Base-by-base conservation (phyloP, 2,797 vertebrate genomes). In the Hozukius guyotensis region DNA sequence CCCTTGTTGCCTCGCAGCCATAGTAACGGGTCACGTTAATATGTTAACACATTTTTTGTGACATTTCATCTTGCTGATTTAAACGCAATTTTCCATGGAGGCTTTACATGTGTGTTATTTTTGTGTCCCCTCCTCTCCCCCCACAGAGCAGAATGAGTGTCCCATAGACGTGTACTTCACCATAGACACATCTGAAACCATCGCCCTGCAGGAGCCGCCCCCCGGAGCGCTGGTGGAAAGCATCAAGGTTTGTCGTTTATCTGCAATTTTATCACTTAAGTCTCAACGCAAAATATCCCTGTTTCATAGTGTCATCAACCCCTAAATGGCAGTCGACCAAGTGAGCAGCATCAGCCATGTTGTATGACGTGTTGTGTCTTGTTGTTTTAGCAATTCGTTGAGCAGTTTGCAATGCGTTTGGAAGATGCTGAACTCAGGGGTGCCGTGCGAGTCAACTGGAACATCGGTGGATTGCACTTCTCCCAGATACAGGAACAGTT, bases 151-250 rank as follows among this genome's bases (percentile, higher is more conserved):
- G 55, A 68, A 38, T 1, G 95, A 96, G 12, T 99, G 98, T 88
- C 96, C 96, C 25, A 94, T 99, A 80, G 95, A 96, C 0, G 88
- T 99, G 59, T 98, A 97, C 94, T 99, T 99, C 87, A 96, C 98
- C 85, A 97, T 99, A 24, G 99, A 99, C 94, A 99, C 99, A 5
- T 99, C 99, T 0, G 99, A 99, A 94, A 99, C 98, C 0, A 96
- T 99, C 9, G 95, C 98, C 66, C 94, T 99, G 85, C 98, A 98
- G 95, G 97, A 97, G 27, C 82, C 96, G 2, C 98, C 98, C 5
- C 97, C 97, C 2, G 97, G 98, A 77, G 95, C 96, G 61, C 93
- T 99, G 1, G 97, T 99, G 72, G 73, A 95, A 0, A 96, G 96
- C 82, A 97, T 98, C 92, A 97, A 97, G 94, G 88, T 95, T 76